Evolutionary conservation across 2,797 vertebrate genomes (phyloP).

Genomic region (Scleropages formosus): DNA sequence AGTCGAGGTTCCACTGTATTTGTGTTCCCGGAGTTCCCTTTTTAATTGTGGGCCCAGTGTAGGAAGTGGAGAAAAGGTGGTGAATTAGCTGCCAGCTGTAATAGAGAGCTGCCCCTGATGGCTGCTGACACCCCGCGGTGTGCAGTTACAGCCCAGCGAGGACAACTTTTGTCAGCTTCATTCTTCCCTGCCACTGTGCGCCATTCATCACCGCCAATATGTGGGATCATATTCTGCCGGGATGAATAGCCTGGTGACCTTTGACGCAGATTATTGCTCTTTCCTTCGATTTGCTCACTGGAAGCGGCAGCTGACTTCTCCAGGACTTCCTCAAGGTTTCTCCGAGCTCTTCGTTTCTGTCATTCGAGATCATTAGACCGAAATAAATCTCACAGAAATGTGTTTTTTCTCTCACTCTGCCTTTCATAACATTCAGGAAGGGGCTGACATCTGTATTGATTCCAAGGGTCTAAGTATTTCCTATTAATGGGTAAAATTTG

Average conservation of each 20-base stretch:
- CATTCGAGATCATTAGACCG: neutral
- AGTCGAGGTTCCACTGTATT: too few species aligned
- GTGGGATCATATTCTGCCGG: neutral
- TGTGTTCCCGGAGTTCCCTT: neutral
- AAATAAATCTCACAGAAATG: neutral
- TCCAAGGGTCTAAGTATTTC: too few species aligned
- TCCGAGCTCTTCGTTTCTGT: neutral
- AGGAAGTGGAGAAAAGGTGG: constrained; percentile 7
- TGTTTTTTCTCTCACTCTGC: too few species aligned
- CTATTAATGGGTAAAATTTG: too few species aligned
- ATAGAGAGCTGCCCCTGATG: constrained; percentile 9
- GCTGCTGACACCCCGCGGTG: constrained; percentile 1
- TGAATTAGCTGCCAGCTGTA: constrained; percentile 6
- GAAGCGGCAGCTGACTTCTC: neutral
- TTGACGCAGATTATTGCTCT: neutral
- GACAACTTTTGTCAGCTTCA: neutral
- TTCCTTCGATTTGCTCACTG: constrained; percentile 1
- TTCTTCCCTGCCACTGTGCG: constrained; percentile 17
- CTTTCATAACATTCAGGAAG: neutral
- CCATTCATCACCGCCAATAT: neutral
- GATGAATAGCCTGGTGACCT: neutral
- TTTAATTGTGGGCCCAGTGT: constrained; percentile 1
- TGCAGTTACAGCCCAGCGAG: constrained; percentile 18
- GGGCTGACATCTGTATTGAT: too few species aligned
- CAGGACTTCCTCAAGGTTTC: neutral